A percentile compares a stretch with the other conserved stretches of the same genome.
phyloP scores from a whole-genome alignment of 2,797 vertebrate genomes.

The Mus caroli region DNA sequence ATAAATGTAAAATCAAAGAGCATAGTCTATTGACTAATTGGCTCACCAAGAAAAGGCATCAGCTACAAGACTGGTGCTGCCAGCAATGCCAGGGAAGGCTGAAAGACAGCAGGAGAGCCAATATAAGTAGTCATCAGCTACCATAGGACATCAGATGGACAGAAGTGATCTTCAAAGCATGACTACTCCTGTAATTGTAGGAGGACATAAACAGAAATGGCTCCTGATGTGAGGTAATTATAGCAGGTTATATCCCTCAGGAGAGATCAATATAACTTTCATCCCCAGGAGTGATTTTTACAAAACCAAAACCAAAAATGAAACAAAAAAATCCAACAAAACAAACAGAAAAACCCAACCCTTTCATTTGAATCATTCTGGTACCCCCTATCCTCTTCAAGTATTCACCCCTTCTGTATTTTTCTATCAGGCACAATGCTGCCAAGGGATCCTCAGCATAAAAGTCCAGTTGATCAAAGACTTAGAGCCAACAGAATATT shows the following conservation, averaged over 20 bases:
- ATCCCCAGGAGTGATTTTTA: too few relatives aligned
- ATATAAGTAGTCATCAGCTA: neutral
- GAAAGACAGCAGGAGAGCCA: neutral
- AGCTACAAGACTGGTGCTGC: neutral
- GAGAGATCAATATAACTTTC: too few relatives aligned
- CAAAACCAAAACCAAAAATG: too few relatives aligned
- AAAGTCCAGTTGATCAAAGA: neutral
- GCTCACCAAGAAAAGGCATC: neutral
- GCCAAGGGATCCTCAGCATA: neutral
- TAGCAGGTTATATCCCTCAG: neutral
- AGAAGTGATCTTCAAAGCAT: neutral
- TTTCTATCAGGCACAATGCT: neutral
- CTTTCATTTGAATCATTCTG: neutral
- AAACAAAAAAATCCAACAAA: too few relatives aligned
- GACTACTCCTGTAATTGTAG: neutral
- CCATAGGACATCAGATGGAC: neutral
- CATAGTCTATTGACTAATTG: neutral
- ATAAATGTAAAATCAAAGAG: neutral
- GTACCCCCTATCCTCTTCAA: neutral
- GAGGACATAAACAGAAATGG: neutral
- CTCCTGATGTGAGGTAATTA: neutral
- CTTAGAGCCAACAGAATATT: neutral
- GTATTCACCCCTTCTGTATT: neutral
- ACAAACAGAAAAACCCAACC: too few relatives aligned
- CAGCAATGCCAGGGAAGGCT: neutral